These are phyloP conservation scores for Phalloptychus januarius DNA, from an alignment of 2,797 vertebrate species.

Conservation along the genomic window DNA sequence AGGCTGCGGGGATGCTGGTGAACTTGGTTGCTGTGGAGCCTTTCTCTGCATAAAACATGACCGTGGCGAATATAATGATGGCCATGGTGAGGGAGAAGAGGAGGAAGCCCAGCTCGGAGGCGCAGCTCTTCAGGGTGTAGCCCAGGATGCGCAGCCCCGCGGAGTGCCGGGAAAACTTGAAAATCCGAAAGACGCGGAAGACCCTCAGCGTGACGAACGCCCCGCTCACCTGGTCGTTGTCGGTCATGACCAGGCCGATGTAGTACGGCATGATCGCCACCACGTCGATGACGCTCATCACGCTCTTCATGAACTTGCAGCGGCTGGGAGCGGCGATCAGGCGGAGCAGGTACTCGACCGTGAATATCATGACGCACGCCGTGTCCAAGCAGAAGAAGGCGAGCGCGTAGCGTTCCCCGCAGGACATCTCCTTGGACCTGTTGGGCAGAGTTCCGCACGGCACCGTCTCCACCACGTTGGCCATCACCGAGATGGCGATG, in stretches of 20 bases:
- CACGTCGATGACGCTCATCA: slow-evolving; percentile 97
- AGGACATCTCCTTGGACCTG: slow-evolving; percentile 88
- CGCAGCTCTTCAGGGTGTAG: slow-evolving; percentile 95
- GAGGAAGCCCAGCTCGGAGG: slow-evolving; percentile 94
- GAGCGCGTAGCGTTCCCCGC: slow-evolving; percentile 92
- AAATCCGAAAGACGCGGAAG: slow-evolving; percentile 96
- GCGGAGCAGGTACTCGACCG: slow-evolving; percentile 91
- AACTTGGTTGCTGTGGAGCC: slow-evolving; percentile 94
- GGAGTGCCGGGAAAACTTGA: slow-evolving; percentile 97
- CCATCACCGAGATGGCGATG: slow-evolving; percentile 94
- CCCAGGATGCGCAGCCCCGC: slow-evolving; percentile 95
- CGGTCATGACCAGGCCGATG: slow-evolving; percentile 94
- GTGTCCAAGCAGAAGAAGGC: slow-evolving; percentile 97
- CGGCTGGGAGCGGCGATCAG: slow-evolving; percentile 91
- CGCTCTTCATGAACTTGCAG: slow-evolving; percentile 93
- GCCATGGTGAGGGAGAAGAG: slow-evolving; percentile 98
- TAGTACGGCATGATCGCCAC: slow-evolving; percentile 98
- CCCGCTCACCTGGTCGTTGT: slow-evolving; percentile 96
- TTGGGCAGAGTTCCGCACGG: slow-evolving; percentile 88
- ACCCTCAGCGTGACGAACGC: slow-evolving; percentile 95
- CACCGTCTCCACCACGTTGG: slow-evolving; percentile 94
- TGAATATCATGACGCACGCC: slow-evolving; percentile 97
- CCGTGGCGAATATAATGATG: slow-evolving; percentile 97
- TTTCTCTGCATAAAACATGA: slow-evolving; percentile 98
- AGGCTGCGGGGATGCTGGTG: slow-evolving; percentile 96